Evolutionary conservation across 2,113 vertebrate genomes (phyloP).

Genomic region (Malurus alboscapulatus): DNA sequence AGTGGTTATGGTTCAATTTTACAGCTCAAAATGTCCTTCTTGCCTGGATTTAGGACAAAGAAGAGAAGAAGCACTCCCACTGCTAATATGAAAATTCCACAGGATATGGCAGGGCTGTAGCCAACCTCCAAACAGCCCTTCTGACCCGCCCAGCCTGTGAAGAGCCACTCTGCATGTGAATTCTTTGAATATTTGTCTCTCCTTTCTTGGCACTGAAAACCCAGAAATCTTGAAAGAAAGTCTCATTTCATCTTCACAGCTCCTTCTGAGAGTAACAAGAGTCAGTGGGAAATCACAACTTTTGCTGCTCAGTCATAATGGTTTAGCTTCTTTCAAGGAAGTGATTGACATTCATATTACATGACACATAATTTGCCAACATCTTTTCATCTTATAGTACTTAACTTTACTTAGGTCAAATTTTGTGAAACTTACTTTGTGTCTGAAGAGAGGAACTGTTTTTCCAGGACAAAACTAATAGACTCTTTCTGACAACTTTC

Average conservation of each 20-base stretch:
- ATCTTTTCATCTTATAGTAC: neutral
- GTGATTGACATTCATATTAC: neutral
- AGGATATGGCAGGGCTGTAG: neutral
- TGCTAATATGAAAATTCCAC: neutral
- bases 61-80: neutral
- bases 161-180: neutral
- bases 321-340: neutral
- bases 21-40: neutral
- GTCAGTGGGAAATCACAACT: neutral
- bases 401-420: neutral
- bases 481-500: neutral
- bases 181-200: neutral
- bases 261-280: neutral
- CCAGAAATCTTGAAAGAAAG: neutral
- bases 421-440: neutral
- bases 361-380: neutral
- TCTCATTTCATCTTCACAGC: neutral
- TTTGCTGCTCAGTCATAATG: neutral
- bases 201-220: neutral
- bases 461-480: neutral
- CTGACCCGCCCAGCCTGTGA: neutral
- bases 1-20: neutral
- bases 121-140: neutral
- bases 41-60: neutral
- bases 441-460: neutral